Base-by-base conservation (phyloP, 1,140 invertebrate genomes). In the Micrasema minimum region DNA sequence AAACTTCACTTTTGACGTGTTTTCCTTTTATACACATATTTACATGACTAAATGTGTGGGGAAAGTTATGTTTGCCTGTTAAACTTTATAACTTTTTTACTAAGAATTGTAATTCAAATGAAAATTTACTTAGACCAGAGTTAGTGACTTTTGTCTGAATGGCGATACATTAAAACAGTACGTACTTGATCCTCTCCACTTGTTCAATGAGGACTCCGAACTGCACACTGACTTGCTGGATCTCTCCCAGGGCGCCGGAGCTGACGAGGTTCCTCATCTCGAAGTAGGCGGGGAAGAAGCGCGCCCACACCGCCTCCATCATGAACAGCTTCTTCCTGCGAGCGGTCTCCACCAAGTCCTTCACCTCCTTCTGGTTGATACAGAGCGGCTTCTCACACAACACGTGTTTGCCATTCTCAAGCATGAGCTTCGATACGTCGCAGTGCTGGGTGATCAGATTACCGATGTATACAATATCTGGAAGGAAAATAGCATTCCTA, bases 261-360 rank as follows among this genome's bases (percentile, higher is more conserved):
- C 85, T 79, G 1, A 94, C 80, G 46, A 88, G 82, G 71, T 90
- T 83, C 62, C 85, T 85, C 1, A 95, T 48, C 61, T 87, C 83
- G 22, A 89, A 79, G 76, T 94, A 94, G 6, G 87, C 85, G 0
- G 94, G 94, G 74, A 94, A 91, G 77, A 88, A 95, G 31, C 93
- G 84, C 31, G 90, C 91, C 94, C 94, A 96, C 37, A 95, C 85
- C 12, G 88, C 93, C 85, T 95, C 94, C 92, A 95, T 93, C 0
- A 96, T 78, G 77, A 95, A 94, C 0, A 92, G 76, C 6, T 90
- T 88, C 77, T 90, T 90, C 2, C 80, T 76, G 70, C 81, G 85
- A 0, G 92, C 90, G 7, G 87, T 75, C 14, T 85, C 79, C 0
- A 92, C 79, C 20, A 93, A 75, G 71, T 87, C 85, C 59, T 83